Base-by-base conservation (phyloP, 2,113 vertebrate genomes). In the Chloropsis hardwickii region DNA sequence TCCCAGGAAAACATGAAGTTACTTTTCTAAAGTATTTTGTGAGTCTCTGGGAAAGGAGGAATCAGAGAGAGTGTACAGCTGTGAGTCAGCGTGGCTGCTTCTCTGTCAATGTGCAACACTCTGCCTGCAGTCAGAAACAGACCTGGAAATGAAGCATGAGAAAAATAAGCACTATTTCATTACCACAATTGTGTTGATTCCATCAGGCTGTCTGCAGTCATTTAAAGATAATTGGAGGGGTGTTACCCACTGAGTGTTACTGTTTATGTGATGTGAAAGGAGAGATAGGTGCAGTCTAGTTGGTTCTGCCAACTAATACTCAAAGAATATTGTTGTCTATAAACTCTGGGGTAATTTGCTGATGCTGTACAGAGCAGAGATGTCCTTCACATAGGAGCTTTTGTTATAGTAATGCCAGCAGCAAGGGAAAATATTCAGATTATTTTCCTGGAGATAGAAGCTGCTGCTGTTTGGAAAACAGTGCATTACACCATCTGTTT, bases 401-500 rank as follows among this genome's bases (percentile, higher is more conserved):
- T 91, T 89, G 42, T 94, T 86, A 40, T 0, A 95, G 70, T 51
- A 66, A 67, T 90, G 48, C 80, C 89, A 92, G 61, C 1, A 12
- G 72, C 77, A 84, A 85, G 78, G 91, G 64, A 92, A 95, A 95
- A 95, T 95, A 95, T 53, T 90, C 69, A 60, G 73, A 60, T 95
- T 92, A 87, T 92, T 88, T 94, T 94, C 89, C 94, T 84, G 80
- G 86, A 95, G 86, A 94, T 80, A 85, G 92, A 96, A 66, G 50
- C 84, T 94, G 61, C 57, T 84, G 76, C 85, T 92, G 83, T 95
- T 95, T 91, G 80, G 74, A 93, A 94, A 97, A 90, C 64, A 74
- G 73, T 90, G 85, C 83, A 25, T 97, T 92, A 90, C 84, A 83
- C 96, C 96, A 97, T 97, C 96, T 96, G 94, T 97, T 97, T 97